Conservation (phyloP, 2,888 invertebrate species). For the Eupithecia exiguata region DNA sequence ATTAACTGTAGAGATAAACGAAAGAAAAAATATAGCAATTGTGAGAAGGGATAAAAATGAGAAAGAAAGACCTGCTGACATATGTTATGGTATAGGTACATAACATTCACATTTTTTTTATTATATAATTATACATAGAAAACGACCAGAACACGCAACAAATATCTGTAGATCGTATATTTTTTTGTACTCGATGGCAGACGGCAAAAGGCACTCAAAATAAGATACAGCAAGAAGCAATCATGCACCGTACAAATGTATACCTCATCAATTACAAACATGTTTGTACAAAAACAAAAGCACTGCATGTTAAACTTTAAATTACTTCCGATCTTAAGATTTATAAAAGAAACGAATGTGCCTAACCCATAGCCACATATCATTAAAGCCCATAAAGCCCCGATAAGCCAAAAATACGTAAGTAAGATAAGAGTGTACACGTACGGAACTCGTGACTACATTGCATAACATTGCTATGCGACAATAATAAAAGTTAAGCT, state of each 20-base stretch:
- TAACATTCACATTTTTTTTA: too few species aligned
- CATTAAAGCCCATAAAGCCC: slow-evolving; percentile 19
- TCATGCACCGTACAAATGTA: too few species aligned
- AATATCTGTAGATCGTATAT: too few species aligned
- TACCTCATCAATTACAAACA: background rate
- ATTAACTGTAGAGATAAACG: background rate
- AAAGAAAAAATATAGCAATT: background rate
- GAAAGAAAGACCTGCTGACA: background rate
- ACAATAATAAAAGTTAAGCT: slow-evolving; percentile 64
- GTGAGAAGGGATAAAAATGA: too few species aligned
- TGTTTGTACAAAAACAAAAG: background rate
- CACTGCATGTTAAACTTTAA: background rate
- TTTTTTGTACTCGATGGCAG: background rate
- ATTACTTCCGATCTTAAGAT: slow-evolving; percentile 3
- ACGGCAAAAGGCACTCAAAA: too few species aligned
- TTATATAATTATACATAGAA: too few species aligned
- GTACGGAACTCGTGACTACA: slow-evolving; percentile 59
- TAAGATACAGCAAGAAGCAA: background rate
- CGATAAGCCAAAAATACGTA: slow-evolving; percentile 28
- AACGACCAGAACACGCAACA: too few species aligned
- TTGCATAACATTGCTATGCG: slow-evolving; percentile 57
- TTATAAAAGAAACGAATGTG: background rate
- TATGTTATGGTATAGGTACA: too few species aligned
- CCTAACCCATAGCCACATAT: slow-evolving; percentile 18
- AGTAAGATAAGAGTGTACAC: slow-evolving; percentile 51